Percentiles rank a stretch among this genome's conserved stretches.
Evolutionary conservation across 1,140 invertebrate species (phyloP).

Genomic region (Plodia interpunctella): DNA sequence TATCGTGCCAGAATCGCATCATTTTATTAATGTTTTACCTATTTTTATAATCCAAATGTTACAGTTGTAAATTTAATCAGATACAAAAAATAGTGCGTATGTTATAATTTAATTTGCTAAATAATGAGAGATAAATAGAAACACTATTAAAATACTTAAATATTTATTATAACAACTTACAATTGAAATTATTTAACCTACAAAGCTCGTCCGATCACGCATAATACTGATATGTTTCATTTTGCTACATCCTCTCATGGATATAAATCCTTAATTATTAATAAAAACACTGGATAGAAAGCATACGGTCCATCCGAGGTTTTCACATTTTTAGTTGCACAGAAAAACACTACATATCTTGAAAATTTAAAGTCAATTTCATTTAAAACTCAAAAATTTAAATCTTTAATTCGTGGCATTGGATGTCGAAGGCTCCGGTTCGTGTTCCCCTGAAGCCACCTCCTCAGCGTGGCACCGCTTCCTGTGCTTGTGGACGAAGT

Average conservation of each 20-base stretch:
- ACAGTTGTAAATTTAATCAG: too few species aligned
- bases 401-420: constrained; percentile 19
- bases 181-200: constrained; percentile 46
- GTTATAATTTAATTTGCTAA: not conserved
- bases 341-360: constrained; percentile 8
- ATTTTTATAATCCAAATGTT: too few species aligned
- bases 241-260: constrained; percentile 21
- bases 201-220: constrained; percentile 34
- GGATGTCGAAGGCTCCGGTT: constrained; percentile 55
- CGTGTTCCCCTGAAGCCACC: constrained; percentile 30
- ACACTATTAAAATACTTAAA: constrained; percentile 33
- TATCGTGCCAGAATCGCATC: too few species aligned
- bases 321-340: not conserved
- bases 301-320: too few species aligned
- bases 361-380: constrained; percentile 10
- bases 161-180: constrained; percentile 53
- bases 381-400: too few species aligned
- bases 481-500: constrained; percentile 94
- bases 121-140: constrained; percentile 22
- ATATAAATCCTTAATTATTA: not conserved
- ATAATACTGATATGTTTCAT: constrained; percentile 49
- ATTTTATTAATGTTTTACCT: too few species aligned
- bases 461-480: constrained; percentile 89
- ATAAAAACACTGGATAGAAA: not conserved
- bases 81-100: not conserved